Evolutionary conservation across 1,140 invertebrate genomes (phyloP).

Genomic region (Microplitis mediator): DNA sequence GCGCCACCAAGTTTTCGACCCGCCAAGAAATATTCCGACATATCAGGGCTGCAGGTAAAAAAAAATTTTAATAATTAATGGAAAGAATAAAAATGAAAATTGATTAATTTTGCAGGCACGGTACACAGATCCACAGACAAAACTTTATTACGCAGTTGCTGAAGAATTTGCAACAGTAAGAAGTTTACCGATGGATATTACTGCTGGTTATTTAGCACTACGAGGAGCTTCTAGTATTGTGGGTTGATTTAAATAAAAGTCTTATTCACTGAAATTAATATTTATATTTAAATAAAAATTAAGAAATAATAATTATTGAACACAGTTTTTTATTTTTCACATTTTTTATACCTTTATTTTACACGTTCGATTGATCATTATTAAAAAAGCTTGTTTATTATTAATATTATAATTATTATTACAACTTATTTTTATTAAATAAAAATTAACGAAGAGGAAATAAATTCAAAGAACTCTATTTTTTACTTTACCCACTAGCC

Average conservation of each 20-base stretch:
- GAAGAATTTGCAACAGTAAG: slow-evolving; percentile 86
- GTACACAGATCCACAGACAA: slow-evolving; percentile 90
- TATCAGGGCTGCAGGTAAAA: slow-evolving; percentile 75
- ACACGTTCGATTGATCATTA: slow-evolving; percentile 46
- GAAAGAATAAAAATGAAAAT: neutral
- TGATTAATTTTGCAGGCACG: slow-evolving; percentile 68
- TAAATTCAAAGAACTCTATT: slow-evolving; percentile 24
- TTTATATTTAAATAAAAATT: slow-evolving; percentile 3
- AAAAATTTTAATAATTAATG: neutral
- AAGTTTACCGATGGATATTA: slow-evolving; percentile 87
- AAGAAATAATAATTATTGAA: neutral
- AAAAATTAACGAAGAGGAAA: slow-evolving; percentile 41
- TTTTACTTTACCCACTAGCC: slow-evolving; percentile 8
- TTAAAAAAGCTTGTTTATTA: slow-evolving; percentile 48
- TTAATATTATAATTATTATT: slow-evolving; percentile 29
- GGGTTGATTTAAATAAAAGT: slow-evolving; percentile 59
- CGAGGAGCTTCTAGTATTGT: slow-evolving; percentile 86
- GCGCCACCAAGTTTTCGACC: slow-evolving; percentile 90
- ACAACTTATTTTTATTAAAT: slow-evolving; percentile 53
- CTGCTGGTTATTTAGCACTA: slow-evolving; percentile 83
- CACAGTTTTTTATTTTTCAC: slow-evolving; percentile 19
- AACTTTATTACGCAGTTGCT: slow-evolving; percentile 80
- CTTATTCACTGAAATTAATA: neutral
- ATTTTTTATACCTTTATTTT: slow-evolving; percentile 43
- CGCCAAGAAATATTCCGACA: slow-evolving; percentile 91